A percentile compares a stretch with the other conserved stretches of the same genome.
Evolutionary conservation across 2,797 vertebrate genomes (phyloP).

Genomic region (Coccyzus lansbergi): DNA sequence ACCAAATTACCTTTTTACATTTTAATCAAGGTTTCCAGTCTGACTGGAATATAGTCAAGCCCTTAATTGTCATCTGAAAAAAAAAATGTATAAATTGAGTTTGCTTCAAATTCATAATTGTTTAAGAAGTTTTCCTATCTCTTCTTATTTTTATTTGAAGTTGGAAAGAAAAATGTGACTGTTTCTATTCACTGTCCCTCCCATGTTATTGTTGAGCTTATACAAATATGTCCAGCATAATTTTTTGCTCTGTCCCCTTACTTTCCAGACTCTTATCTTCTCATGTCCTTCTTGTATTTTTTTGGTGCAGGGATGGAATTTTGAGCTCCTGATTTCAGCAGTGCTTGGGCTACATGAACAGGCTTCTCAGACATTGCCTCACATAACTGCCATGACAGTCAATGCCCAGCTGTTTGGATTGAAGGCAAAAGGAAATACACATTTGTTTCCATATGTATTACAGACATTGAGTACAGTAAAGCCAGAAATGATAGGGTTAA

Average conservation of each 20-base stretch:
- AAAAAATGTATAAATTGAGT: background rate
- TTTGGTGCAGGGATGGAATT: background rate
- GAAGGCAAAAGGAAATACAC: background rate
- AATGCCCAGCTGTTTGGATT: accelerated
- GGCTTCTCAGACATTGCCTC: background rate
- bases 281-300: background rate
- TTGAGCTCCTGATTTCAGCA: background rate
- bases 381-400: accelerated
- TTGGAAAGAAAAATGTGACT: background rate
- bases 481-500: conserved; percentile 32
- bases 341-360: background rate
- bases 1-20: background rate
- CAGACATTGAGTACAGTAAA: background rate
- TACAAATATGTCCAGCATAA: background rate
- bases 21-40: background rate
- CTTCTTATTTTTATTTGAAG: background rate
- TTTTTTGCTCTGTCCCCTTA: background rate
- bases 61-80: background rate
- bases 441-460: background rate
- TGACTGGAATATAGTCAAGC: background rate
- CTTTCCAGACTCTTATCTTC: background rate
- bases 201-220: background rate
- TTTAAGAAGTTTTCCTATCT: background rate
- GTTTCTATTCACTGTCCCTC: background rate
- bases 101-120: background rate